Base-by-base conservation (phyloP, 2,797 vertebrate genomes). In the Phylloscopus collybita region DNA sequence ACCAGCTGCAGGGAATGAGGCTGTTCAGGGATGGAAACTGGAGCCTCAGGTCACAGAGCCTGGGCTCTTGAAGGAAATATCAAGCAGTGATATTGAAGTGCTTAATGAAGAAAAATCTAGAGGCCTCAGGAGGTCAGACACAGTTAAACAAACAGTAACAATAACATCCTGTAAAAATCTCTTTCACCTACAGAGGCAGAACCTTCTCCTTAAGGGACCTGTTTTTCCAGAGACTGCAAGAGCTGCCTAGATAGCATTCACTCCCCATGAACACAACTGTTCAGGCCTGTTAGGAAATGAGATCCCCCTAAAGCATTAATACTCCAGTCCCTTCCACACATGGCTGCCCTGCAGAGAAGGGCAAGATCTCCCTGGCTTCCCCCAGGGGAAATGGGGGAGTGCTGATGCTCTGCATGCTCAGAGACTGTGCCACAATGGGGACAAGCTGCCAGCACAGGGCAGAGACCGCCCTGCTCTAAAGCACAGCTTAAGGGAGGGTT, bases 61-160 rank as follows among this genome's bases (percentile, higher is more conserved):
- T 50, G 66, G 54, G 65, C 67, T 66, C 65, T 26, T 86, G 49
- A 94, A 72, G 71, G 92, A 90, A 95, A 40, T 59, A 95, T 32
- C 62, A 93, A 83, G 80, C 86, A 86, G 76, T 25, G 65, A 60
- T 92, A 82, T 90, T 67, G 76, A 80, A 96, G 84, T 25, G 65
- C 62, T 92, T 92, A 82, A 90, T 67, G 76, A 80, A 96, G 84
- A 90, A 92, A 91, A 96, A 92, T 65, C 80, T 70, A 70, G 61
- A 94, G 65, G 66, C 69, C 86, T 72, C 26, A 34, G 42, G 83
- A 97, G 60, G 69, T 95, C 93, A 93, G 87, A 96, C 83, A 78
- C 17, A 38, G 94, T 93, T 95, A 96, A 93, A 95, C 57, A 92
- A 94, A 91, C 65, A 94, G 40, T n/a, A 84, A 67, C 86, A 95